These are phyloP conservation scores for Hypercompe scribonia DNA, from an alignment of 2,888 invertebrate species.

Conservation along the genomic window DNA sequence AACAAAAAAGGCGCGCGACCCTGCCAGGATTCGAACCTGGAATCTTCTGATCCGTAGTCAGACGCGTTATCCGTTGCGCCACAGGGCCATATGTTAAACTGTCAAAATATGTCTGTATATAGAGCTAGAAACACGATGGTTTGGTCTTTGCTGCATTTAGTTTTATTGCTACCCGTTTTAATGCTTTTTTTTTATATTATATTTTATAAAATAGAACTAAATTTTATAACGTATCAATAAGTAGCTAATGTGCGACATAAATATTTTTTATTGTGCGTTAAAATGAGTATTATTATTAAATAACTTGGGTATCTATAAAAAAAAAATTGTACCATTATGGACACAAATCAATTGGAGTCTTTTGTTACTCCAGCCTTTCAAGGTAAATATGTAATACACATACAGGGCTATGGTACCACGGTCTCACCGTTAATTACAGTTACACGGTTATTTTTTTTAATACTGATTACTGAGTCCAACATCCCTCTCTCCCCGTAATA, in stretches of 20 bases:
- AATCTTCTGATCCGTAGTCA: slow-evolving; percentile 91
- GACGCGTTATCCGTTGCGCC: slow-evolving; percentile 90
- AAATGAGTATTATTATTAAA: too few species aligned
- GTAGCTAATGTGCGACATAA: neutral
- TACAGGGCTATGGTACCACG: too few species aligned
- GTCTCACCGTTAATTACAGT: too few species aligned
- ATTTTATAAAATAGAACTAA: neutral
- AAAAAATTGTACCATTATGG: too few species aligned
- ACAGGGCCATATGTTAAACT: slow-evolving; percentile 76
- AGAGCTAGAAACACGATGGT: neutral
- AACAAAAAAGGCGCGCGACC: slow-evolving; percentile 69
- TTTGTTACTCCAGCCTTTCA: too few species aligned
- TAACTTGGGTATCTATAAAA: too few species aligned
- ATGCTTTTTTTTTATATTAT: neutral
- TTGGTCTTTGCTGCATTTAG: neutral
- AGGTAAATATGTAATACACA: too few species aligned
- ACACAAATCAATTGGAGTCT: too few species aligned
- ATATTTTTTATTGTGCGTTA: neutral
- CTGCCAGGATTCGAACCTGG: slow-evolving; percentile 89
- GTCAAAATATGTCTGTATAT: neutral
- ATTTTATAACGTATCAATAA: neutral
- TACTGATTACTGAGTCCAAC: too few species aligned
- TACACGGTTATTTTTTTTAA: too few species aligned
- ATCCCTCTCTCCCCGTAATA: too few species aligned
- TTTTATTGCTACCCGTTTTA: neutral